Conservation (phyloP, 2,888 invertebrate species). For the Harmothoe impar region DNA sequence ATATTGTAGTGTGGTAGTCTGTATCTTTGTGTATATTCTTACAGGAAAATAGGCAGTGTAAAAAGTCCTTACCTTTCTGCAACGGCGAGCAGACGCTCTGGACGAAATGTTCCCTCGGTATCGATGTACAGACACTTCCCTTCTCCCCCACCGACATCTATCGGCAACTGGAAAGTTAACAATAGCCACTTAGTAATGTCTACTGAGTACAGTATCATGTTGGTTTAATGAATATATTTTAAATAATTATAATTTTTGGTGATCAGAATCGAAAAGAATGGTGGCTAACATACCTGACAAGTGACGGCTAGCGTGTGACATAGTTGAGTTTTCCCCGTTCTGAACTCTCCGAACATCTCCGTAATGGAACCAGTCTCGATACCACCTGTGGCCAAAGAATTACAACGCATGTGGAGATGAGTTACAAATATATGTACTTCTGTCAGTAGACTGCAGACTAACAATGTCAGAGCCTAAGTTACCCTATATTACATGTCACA, state of each 20-base stretch:
- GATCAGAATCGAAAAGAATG: too few relatives aligned
- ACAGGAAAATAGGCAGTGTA: too few relatives aligned
- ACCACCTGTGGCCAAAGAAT: conserved; percentile 86
- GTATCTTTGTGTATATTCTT: neutral
- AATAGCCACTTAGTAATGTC: too few relatives aligned
- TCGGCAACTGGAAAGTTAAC: conserved; percentile 88
- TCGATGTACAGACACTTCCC: conserved; percentile 99
- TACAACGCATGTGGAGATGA: conserved; percentile 23
- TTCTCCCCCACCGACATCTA: conserved; percentile 98
- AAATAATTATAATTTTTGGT: neutral
- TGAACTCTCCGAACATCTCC: conserved; percentile 98
- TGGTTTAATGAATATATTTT: neutral
- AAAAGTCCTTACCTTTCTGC: conserved; percentile 88
- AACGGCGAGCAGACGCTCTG: conserved; percentile 95
- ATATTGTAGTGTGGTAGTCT: too few relatives aligned
- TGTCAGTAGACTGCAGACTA: too few relatives aligned
- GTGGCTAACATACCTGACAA: conserved; percentile 90
- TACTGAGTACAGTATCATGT: neutral
- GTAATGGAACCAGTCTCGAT: conserved; percentile 99
- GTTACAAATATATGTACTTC: too few relatives aligned
- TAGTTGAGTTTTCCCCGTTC: conserved; percentile 98
- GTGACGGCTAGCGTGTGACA: conserved; percentile 99
- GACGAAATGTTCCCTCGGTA: conserved; percentile 98
- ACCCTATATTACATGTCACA: too few relatives aligned
- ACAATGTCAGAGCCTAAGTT: too few relatives aligned